Evolutionary conservation across 1,140 invertebrate genomes (phyloP).

Genomic region (Scaptomyza montana): DNA sequence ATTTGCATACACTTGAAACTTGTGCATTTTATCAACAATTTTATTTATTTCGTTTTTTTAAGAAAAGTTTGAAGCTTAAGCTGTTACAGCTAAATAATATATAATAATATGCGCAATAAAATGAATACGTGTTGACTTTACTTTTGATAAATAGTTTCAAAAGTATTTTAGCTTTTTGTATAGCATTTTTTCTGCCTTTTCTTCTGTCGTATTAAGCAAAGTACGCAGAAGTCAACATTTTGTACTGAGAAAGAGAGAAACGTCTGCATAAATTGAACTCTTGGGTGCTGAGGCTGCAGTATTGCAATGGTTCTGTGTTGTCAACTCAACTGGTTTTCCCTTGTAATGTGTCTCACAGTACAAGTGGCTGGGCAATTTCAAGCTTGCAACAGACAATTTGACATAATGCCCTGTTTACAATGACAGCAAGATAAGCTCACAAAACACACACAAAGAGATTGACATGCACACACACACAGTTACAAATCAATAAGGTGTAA

Average conservation of each 20-base stretch:
- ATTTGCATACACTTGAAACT: neutral
- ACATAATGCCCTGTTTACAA: conserved; percentile 66
- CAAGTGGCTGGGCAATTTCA: conserved; percentile 43
- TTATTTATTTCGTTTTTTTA: too few species aligned
- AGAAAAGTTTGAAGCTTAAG: neutral
- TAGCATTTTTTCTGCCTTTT: too few species aligned
- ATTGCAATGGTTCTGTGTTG: neutral
- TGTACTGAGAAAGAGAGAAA: neutral
- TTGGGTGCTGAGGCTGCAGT: neutral
- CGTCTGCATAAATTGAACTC: neutral
- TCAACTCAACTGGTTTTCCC: neutral
- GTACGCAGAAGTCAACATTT: neutral
- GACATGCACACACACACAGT: conserved; percentile 22
- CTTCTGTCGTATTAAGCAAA: neutral
- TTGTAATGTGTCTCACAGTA: conserved; percentile 2
- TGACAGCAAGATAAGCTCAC: conserved; percentile 44
- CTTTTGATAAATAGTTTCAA: too few species aligned
- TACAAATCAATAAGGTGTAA: conserved; percentile 79
- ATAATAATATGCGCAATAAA: too few species aligned
- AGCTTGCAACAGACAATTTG: conserved; percentile 58
- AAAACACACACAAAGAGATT: conserved; percentile 13
- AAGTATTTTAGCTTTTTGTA: too few species aligned
- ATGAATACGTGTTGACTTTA: too few species aligned
- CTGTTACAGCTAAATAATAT: too few species aligned
- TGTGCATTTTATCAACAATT: neutral